Evolutionary conservation across 2,888 invertebrate species (phyloP).

Genomic region (Brachyptera risi): DNA sequence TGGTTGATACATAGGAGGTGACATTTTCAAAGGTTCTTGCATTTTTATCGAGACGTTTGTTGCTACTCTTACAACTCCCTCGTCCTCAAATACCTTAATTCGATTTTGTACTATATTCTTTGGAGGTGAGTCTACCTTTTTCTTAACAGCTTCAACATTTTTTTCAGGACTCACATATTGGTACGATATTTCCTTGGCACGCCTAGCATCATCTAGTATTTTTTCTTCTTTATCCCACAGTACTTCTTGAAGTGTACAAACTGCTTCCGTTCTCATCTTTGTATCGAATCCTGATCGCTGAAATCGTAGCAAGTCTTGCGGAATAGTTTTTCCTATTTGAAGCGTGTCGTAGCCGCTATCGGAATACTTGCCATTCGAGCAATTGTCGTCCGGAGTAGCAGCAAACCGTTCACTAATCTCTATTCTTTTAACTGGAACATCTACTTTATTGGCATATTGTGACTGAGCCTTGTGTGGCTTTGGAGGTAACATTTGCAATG

Average conservation of each 20-base stretch:
- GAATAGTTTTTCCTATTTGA: constrained; percentile 31
- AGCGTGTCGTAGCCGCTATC: constrained; percentile 43
- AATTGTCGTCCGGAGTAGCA: constrained; percentile 33
- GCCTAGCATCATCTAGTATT: constrained; percentile 42
- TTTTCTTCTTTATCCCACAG: constrained; percentile 2
- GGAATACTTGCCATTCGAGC: constrained; percentile 39
- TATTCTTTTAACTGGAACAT: constrained; percentile 14
- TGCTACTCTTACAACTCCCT: constrained; percentile 22
- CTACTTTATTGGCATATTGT: not conserved
- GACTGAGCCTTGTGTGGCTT: constrained; percentile 24
- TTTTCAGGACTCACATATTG: constrained; percentile 43
- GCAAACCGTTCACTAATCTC: constrained; percentile 22
- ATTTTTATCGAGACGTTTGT: constrained; percentile 40
- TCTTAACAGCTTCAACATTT: constrained; percentile 29
- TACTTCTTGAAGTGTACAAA: constrained; percentile 30
- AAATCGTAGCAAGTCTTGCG: constrained; percentile 30
- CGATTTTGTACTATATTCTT: constrained; percentile 42
- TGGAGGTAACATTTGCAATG: not conserved
- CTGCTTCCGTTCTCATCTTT: constrained; percentile 21
- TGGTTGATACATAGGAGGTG: constrained; percentile 41
- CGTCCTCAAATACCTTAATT: constrained; percentile 38
- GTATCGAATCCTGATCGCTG: constrained; percentile 19
- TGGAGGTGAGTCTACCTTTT: constrained; percentile 34
- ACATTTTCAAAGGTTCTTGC: constrained; percentile 46
- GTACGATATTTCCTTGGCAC: constrained; percentile 46